Percentiles rank a stretch among this genome's conserved stretches.
Evolutionary conservation across 2,113 vertebrate species (phyloP).

Genomic region (Machaerirhynchus nigripectus): DNA sequence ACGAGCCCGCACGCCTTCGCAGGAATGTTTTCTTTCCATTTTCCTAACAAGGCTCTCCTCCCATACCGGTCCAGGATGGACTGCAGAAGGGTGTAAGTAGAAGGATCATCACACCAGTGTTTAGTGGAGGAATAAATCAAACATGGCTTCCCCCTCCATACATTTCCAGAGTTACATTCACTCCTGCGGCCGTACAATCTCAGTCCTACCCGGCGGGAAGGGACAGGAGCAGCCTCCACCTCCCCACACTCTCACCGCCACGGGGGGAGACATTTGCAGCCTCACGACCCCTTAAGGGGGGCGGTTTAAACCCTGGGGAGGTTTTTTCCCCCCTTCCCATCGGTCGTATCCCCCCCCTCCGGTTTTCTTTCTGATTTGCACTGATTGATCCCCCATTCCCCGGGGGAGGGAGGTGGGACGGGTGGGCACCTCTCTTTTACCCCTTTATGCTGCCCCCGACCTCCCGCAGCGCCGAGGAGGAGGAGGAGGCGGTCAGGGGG

Average conservation of each 20-base stretch:
- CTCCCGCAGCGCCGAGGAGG: conserved; percentile 22
- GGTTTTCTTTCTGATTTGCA: neutral
- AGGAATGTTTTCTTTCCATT: conserved; percentile 29
- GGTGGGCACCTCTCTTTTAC: neutral
- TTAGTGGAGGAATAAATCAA: conserved; percentile 70
- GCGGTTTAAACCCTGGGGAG: neutral
- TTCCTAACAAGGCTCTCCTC: conserved; percentile 33
- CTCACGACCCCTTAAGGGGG: neutral
- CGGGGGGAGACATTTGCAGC: neutral
- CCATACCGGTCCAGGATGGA: conserved; percentile 43
- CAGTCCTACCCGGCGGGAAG: conserved; percentile 11
- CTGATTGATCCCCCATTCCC: neutral
- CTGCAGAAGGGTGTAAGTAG: conserved; percentile 39
- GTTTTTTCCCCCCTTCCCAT: neutral
- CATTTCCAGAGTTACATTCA: conserved; percentile 62
- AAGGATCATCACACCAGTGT: conserved; percentile 49
- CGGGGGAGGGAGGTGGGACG: neutral
- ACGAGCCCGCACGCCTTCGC: neutral
- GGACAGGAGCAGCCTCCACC: neutral
- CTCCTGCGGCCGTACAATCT: conserved; percentile 30
- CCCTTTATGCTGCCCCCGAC: conserved; percentile 15
- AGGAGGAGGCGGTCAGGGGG: neutral
- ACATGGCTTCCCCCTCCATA: conserved; percentile 72
- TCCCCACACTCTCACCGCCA: neutral
- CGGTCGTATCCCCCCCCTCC: neutral